Percentiles rank a stretch among this genome's conserved stretches.
These are phyloP conservation scores for Trematocara unimaculatum DNA, from an alignment of 2,113 vertebrate genomes.

Conservation along the genomic window DNA sequence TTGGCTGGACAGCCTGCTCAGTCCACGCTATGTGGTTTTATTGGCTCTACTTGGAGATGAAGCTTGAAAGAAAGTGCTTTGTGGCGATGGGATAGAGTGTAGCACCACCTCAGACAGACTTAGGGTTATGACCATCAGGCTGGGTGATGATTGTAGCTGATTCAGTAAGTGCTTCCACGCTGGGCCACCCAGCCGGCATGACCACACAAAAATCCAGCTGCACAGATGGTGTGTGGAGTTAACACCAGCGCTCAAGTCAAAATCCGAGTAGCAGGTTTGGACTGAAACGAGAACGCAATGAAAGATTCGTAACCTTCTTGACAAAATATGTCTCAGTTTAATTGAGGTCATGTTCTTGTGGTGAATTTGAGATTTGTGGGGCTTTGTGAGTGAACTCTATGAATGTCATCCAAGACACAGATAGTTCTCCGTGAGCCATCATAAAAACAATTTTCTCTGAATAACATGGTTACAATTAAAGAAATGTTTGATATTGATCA, in stretches of 20 bases:
- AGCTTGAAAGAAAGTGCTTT: slow-evolving; percentile 30
- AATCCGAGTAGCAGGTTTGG: neutral
- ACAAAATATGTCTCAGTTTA: slow-evolving; percentile 18
- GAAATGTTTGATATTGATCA: neutral
- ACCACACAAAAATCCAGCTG: slow-evolving; percentile 37
- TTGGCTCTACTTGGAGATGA: slow-evolving; percentile 18
- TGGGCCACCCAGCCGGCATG: slow-evolving; percentile 53
- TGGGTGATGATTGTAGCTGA: slow-evolving; percentile 46
- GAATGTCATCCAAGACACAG: slow-evolving; percentile 1
- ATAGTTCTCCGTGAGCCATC: neutral
- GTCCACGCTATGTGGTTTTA: slow-evolving; percentile 38
- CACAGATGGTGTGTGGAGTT: slow-evolving; percentile 10
- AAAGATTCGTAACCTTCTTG: slow-evolving; percentile 15
- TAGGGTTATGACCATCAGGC: neutral
- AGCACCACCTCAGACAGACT: neutral
- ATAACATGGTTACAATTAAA: neutral
- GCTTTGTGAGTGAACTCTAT: neutral
- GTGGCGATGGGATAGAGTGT: neutral
- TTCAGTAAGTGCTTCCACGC: slow-evolving; percentile 44
- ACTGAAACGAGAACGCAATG: neutral
- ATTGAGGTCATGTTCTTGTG: slow-evolving; percentile 36
- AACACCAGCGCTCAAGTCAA: neutral
- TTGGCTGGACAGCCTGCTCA: neutral
- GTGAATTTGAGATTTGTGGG: neutral
- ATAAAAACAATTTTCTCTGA: neutral